Base-by-base conservation (phyloP, 2,113 vertebrate species). In the Xiphophorus couchianus region DNA sequence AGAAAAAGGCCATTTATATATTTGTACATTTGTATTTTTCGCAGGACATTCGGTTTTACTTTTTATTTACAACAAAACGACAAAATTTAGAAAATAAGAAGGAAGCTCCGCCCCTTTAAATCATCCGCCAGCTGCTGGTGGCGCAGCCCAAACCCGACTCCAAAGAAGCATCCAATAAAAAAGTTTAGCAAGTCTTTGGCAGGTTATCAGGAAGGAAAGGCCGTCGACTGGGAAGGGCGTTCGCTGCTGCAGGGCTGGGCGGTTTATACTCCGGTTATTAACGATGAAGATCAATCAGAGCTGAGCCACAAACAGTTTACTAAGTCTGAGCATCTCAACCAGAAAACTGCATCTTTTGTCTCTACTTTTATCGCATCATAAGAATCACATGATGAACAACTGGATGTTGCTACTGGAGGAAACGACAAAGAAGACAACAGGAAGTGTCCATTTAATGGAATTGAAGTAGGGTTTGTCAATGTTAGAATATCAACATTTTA, bases 171-270 rank as follows among this genome's bases (percentile, higher is more conserved):
- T 35, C 70, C 9, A 58, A 69, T 84, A 86, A 64, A 91, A 93
- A 93, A 80, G 51, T 76, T 81, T 74, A 84, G 74, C 51, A 81
- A 87, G 90, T 95, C 94, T 95, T 94, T 95, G 93, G 93, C 92
- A 92, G 88, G 90, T 89, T 92, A 84, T 90, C 87, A 89, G 80
- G 89, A 86, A 83, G 14, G 7, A 89, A 88, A 85, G 83, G 72
- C 31, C n/a, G 15, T 65, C 63, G 33, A 64, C 31, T 37, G 63
- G 31, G n/a, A 33, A 29, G 31, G 63, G 4, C 5, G 54, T 35
- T 60, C 31, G 42, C 67, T 69, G 67, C 67, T 69, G 48, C 14
- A 10, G 66, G 51, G 51, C 51, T n/a, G 51, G 51, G n/a, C 51
- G 10, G 51, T 58, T 58, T 58, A n/a, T 2, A n/a, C 25, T n/a